Evolutionary conservation across 2,888 invertebrate species (phyloP).

Genomic region (Eupithecia exiguata): DNA sequence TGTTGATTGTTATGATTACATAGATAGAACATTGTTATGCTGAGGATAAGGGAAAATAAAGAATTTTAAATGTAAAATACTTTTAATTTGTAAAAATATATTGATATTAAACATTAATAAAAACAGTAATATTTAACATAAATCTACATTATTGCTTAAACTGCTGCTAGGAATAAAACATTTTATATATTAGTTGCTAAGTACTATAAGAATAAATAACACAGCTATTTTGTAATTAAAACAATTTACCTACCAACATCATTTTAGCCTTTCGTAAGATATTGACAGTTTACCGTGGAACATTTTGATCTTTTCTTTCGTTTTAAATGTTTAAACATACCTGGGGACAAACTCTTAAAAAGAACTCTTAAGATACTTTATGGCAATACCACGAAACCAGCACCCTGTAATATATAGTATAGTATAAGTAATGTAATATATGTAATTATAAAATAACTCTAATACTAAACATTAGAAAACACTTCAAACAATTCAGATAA

Average conservation of each 20-base stretch:
- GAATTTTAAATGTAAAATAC: neutral
- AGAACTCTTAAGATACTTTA: neutral
- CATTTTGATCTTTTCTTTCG: neutral
- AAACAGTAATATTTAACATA: conserved; percentile 19
- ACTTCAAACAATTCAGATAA: neutral
- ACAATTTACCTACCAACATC: neutral
- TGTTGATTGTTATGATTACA: neutral
- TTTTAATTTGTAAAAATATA: neutral
- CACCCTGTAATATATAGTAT: neutral
- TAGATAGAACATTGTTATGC: neutral
- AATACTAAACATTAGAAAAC: neutral
- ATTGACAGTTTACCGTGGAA: neutral
- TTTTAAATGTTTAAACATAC: neutral
- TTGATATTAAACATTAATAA: conserved; percentile 18
- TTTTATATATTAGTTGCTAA: conserved; percentile 8
- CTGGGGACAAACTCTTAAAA: neutral
- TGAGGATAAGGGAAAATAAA: neutral
- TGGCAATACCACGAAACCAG: neutral
- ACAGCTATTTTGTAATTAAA: conserved; percentile 8
- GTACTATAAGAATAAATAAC: neutral
- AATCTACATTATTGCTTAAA: conserved; percentile 27
- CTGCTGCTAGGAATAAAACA: neutral
- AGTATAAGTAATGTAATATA: no score
- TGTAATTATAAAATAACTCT: neutral
- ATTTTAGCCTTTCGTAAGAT: neutral